phyloP scores from a whole-genome alignment of 64 coral and sea anemone genomes.

The Pocillopora damicornis region DNA sequence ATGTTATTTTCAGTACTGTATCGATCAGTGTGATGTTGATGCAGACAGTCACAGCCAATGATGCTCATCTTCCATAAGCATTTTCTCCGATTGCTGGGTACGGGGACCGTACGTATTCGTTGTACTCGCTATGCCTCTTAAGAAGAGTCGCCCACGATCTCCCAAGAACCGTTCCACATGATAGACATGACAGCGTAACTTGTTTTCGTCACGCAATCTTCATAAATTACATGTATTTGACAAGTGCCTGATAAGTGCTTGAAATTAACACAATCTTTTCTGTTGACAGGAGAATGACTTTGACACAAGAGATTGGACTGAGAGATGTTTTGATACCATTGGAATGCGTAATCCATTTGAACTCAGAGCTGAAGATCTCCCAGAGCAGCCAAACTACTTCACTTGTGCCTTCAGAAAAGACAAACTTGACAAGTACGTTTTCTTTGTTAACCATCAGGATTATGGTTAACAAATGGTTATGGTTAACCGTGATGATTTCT shows the following conservation, averaged over 20 bases:
- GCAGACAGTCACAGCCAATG: slow-evolving; percentile 65
- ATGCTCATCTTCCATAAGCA: slow-evolving; percentile 76
- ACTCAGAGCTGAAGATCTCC: slow-evolving; percentile 77
- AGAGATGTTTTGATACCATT: slow-evolving; percentile 83
- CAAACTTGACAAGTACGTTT: slow-evolving; percentile 67
- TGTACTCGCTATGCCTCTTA: slow-evolving; percentile 54
- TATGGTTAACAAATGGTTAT: background rate
- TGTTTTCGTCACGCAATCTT: background rate
- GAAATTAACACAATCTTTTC: background rate
- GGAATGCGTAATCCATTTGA: slow-evolving; percentile 90
- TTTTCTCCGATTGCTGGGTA: slow-evolving; percentile 82
- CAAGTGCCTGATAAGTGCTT: no score
- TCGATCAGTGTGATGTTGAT: slow-evolving; percentile 72
- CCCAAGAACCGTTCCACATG: slow-evolving; percentile 46
- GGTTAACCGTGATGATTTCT: slow-evolving; percentile 64
- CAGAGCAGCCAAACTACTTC: slow-evolving; percentile 84
- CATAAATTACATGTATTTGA: no score
- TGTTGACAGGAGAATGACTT: slow-evolving; percentile 72
- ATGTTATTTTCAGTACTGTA: slow-evolving; percentile 11
- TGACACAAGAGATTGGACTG: slow-evolving; percentile 76
- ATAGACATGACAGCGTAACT: background rate
- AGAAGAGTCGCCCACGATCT: slow-evolving; percentile 66
- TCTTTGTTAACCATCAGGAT: background rate
- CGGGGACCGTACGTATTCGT: slow-evolving; percentile 66
- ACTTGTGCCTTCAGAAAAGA: slow-evolving; percentile 90